Percentiles rank a stretch among this genome's conserved stretches.
These are phyloP conservation scores for Oreotrochilus melanogaster DNA, from an alignment of 2,113 vertebrate genomes.

Conservation along the genomic window DNA sequence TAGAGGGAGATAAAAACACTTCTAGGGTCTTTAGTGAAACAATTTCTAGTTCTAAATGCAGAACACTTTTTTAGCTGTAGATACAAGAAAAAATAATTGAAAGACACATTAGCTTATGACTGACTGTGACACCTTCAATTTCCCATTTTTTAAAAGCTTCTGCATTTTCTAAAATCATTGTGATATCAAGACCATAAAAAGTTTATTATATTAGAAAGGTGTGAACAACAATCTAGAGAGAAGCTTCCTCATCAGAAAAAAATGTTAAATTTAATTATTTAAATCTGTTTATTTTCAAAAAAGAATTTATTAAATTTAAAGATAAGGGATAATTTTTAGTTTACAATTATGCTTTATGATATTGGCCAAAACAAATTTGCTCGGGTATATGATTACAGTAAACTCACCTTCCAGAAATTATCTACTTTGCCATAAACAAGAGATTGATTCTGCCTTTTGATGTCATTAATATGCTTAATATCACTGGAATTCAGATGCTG, in stretches of 20 bases:
- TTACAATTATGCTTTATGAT: not conserved
- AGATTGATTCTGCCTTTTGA: slow-evolving; percentile 98
- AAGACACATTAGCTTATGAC: not conserved
- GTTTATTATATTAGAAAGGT: not conserved
- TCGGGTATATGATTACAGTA: not conserved
- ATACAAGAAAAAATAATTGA: not conserved
- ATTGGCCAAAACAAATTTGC: slow-evolving; percentile 34
- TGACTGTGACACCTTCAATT: not conserved
- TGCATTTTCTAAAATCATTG: not conserved
- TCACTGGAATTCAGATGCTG: slow-evolving; percentile 98
- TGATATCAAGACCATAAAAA: not conserved
- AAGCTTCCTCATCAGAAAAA: not conserved
- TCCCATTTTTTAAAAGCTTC: not conserved
- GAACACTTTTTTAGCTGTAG: not conserved
- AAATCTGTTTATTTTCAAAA: not conserved
- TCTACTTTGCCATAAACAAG: slow-evolving; percentile 98
- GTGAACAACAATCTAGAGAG: not conserved
- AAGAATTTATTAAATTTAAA: not conserved
- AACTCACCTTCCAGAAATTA: slow-evolving; percentile 98
- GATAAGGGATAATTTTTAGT: not conserved
- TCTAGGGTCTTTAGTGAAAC: not conserved
- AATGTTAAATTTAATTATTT: not conserved
- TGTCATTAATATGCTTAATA: slow-evolving; percentile 93
- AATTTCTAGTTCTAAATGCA: not conserved
- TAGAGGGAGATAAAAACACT: not conserved